Evolutionary conservation across 1,140 invertebrate genomes (phyloP), one percentile per base, ranked within the genome.

Genomic region (Drosophila azteca): DNA sequence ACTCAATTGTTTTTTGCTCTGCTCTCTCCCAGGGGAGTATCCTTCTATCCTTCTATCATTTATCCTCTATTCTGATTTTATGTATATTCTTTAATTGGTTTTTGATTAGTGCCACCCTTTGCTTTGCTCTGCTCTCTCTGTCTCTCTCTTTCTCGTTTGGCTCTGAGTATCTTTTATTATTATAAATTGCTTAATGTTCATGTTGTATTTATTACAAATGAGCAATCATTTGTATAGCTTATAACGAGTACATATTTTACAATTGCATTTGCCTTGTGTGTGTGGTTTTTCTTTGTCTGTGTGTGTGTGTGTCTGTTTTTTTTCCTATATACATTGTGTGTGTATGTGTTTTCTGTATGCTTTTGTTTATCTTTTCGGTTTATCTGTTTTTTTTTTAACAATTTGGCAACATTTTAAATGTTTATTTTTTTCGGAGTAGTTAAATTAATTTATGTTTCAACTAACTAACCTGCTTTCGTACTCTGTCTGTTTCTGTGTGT

Each of bases 231-330:
- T 54, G 44, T 62, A 52, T 52, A 67, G 68, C 68, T 72, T 75
- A 81, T 74, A 87, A 77, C 74, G 58, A 87, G 77, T 85, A 85
- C 60, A 67, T 85, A 77, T 87, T 85, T 85, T 85, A 87, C 81
- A 85, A 77, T 81, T 76, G 52, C 65, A 61, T 76, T 72, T 52
- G 24, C 20, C 1, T 39, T 39, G 35, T 26, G 24, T 39, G 35
- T 26, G 24, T 26, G 4, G 35, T 39, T 31, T 67, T 53, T 73
- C 17, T 20, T 0, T 29, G 26, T 29, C 17, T 20, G 17, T 29
- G 26, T 29, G 6, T 29, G 6, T 29, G 6, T 79, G 62, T 62
- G 74, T 61, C 58, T 79, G 73, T 62, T 59, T 48, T 52, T 35
- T 39, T 44, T 46, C 9, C 13, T 61, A 60, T 71, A 51, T 71